Percentiles rank a stretch among this genome's conserved stretches.
phyloP scores from a whole-genome alignment of 2,888 invertebrate genomes.

The Ryuthela nishihirai region DNA sequence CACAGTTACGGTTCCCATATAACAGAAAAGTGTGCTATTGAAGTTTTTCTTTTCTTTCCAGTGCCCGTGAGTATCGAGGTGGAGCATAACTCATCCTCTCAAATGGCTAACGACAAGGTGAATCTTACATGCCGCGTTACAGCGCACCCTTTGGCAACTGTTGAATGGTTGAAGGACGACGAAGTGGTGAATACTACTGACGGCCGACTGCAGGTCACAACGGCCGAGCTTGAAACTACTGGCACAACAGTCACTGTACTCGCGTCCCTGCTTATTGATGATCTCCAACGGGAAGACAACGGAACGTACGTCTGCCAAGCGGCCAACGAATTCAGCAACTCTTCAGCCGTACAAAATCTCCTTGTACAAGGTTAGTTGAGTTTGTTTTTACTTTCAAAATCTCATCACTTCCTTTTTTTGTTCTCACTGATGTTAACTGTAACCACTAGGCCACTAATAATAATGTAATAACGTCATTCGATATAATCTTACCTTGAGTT shows the following conservation, averaged over 20 bases:
- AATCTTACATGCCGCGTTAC: constrained; percentile 38
- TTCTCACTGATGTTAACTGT: too few species aligned
- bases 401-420: neutral
- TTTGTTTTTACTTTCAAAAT: neutral
- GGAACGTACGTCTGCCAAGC: constrained; percentile 63
- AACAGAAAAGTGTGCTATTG: too few species aligned
- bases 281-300: constrained; percentile 65
- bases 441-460: too few species aligned
- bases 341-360: constrained; percentile 24
- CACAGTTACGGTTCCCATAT: too few species aligned
- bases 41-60: constrained; percentile 14
- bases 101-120: constrained; percentile 19
- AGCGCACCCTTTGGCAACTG: constrained; percentile 32
- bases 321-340: constrained; percentile 43
- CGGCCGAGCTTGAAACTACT: constrained; percentile 38
- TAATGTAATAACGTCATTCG: too few species aligned
- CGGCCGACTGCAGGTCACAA: constrained; percentile 52
- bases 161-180: constrained; percentile 38
- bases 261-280: constrained; percentile 53
- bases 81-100: constrained; percentile 16
- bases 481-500: too few species aligned
- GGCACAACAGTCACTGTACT: constrained; percentile 17
- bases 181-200: constrained; percentile 15
- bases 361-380: constrained; percentile 35
- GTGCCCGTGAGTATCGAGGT: constrained; percentile 35